Base-by-base conservation (phyloP, 2,888 invertebrate species). In the Drosophila cognata region DNA sequence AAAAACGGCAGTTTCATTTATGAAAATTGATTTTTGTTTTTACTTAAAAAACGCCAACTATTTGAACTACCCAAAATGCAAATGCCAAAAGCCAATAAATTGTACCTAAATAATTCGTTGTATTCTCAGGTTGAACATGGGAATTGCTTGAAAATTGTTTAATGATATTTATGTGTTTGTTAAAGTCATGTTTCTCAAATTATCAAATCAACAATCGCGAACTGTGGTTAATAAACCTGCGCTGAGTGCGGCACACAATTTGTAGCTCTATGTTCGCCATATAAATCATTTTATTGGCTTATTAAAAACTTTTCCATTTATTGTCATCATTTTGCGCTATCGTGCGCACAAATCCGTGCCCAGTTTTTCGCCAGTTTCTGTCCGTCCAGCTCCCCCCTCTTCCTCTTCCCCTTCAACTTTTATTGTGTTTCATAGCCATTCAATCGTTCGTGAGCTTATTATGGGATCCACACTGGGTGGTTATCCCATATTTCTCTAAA, bases 241-340 rank as follows among this genome's bases (percentile, higher is more conserved):
- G 46, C 7, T 69, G 80, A 71, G 56, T 58, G 59, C 65, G 58
- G 62, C 60, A 65, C 56, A 63, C 69, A 75, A 28, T 56, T 71
- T 64, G 64, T 52, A 38, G 68, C 60, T 79, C 75, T 65, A 83
- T 86, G 71, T 71, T 75, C 70, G 74, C 77, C 64, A 74, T 75
- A 88, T 92, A 91, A 91, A 92, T 92, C 91, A 91, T 89, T 91
- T 91, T 89, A 91, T 84, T 86, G 81, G 87, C 88, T 88, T 90
- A 91, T 91, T 90, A 90, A 89, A 91, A 91, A 92, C 81, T 88
- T 91, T 91, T 91, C 83, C 90, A 91, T 91, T 91, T 91, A 91
- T 92, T 91, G 92, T 92, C 92, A 85, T 91, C 88, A 90, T 91
- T 88, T 89, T 90, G 87, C 88, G 86, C 88, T 89, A 82, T 90